Evolutionary conservation across 1,140 invertebrate species (phyloP), one percentile per base, ranked within the genome.

Genomic region (Lepidurus apus): DNA sequence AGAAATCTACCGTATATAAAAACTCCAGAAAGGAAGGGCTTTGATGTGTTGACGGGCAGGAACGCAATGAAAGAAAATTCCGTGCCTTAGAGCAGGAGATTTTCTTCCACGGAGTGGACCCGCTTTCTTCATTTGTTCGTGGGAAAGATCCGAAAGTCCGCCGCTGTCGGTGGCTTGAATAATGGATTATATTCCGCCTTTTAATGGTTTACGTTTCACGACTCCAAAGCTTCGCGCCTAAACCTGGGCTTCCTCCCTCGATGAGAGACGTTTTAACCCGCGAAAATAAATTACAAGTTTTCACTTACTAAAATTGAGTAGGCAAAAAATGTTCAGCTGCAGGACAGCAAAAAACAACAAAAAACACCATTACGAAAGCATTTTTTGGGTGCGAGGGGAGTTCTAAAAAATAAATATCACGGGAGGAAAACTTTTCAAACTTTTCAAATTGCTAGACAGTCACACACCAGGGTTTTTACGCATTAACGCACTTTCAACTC

Each of bases 121-220:
- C 21, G 17, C 53, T 9, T 17, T 13, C 53, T 65, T 65, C 13
- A 65, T 65, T 65, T 65, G 13, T 1, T 65, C 53, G 8, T 7
- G 6, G 53, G 53, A 21, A 65, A 65, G 17, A 65, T 65, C 9
- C 53, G 21, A 21, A n/a, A 17, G 53, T 13, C 17, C 53, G 17
- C 21, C 9, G 53, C 53, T 65, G n/a, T 65, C 53, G 53, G 53
- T 65, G 53, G n/a, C 53, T 65, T 65, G 53, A 65, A 65, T 65
- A 65, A 65, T 65, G 53, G 53, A 65, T 65, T 65, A 65, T 65
- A 65, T 65, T 65, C 53, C 53, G 7, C 53, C 21, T 65, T 65
- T 65, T 65, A 65, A 65, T 17, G 53, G 53, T 65, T 65, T 65
- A 65, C 53, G 53, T 65, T 65, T 21, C 53, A 21, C 53, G 17